Conservation (phyloP, 2,113 vertebrate species). For the Ameiurus melas region DNA sequence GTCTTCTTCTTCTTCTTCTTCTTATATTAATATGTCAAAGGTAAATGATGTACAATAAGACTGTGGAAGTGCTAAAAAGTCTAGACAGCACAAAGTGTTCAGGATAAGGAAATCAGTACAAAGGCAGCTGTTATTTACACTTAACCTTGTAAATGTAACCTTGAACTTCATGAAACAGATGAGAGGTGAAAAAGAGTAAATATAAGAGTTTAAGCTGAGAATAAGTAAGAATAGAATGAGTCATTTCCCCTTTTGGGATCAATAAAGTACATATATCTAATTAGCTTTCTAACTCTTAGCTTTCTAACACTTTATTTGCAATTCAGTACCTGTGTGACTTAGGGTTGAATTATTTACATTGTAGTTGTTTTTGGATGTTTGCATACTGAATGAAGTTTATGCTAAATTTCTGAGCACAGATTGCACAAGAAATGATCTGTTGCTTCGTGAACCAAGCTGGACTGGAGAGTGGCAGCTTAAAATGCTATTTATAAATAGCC, state of each 20-base stretch:
- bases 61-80: constrained; percentile 10
- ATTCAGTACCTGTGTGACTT: neutral
- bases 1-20: constrained; percentile 1
- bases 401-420: constrained; percentile 52
- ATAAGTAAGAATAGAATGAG: neutral
- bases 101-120: constrained; percentile 33
- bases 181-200: constrained; percentile 19
- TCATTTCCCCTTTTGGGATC: neutral
- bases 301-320: constrained; percentile 26
- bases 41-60: constrained; percentile 35
- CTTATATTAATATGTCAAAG: constrained; percentile 43
- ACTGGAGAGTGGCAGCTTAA: neutral
- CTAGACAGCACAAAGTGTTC: constrained; percentile 35
- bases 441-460: constrained; percentile 10
- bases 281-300: constrained; percentile 30
- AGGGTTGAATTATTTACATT: neutral
- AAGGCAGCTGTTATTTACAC: constrained; percentile 35
- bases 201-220: neutral
- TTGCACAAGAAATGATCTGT: constrained; percentile 49
- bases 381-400: constrained; percentile 55
- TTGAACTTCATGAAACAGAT: neutral
- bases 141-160: constrained; percentile 30
- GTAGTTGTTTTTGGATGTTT: neutral
- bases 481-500: neutral
- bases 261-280: neutral